phyloP scores from a whole-genome alignment of 2,888 invertebrate species.

The Ectropis crepuscularia region DNA sequence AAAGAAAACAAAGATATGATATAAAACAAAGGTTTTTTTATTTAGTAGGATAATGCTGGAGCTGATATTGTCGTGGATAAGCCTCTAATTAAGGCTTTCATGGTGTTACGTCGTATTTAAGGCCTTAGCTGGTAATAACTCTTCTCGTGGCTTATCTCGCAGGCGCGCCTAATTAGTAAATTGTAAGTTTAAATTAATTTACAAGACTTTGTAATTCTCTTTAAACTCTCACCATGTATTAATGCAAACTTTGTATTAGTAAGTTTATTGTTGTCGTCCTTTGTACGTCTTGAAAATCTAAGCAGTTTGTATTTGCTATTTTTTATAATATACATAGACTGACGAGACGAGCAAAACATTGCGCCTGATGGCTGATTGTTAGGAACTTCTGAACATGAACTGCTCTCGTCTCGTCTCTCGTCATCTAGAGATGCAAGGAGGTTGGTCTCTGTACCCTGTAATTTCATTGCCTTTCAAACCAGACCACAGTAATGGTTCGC shows the following conservation, averaged over 20 bases:
- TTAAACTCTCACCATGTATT: neutral
- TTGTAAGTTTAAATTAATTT: conserved; percentile 7
- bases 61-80: conserved; percentile 36
- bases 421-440: too few relatives aligned
- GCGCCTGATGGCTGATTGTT: too few relatives aligned
- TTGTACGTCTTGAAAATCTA: too few relatives aligned
- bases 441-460: too few relatives aligned
- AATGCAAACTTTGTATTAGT: neutral
- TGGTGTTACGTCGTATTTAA: conserved; percentile 20
- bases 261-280: neutral
- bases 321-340: too few relatives aligned
- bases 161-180: conserved; percentile 3
- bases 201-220: neutral
- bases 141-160: conserved; percentile 10
- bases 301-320: too few relatives aligned
- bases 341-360: too few relatives aligned
- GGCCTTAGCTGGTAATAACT: conserved; percentile 11
- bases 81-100: conserved; percentile 31
- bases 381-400: too few relatives aligned
- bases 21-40: conserved; percentile 9
- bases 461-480: too few relatives aligned
- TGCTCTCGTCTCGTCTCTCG: too few relatives aligned
- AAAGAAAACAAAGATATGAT: too few relatives aligned
- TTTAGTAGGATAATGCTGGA: conserved; percentile 23
- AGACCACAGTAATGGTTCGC: too few relatives aligned